phyloP scores from a whole-genome alignment of 1,140 invertebrate genomes.

The Calosoma granatense region DNA sequence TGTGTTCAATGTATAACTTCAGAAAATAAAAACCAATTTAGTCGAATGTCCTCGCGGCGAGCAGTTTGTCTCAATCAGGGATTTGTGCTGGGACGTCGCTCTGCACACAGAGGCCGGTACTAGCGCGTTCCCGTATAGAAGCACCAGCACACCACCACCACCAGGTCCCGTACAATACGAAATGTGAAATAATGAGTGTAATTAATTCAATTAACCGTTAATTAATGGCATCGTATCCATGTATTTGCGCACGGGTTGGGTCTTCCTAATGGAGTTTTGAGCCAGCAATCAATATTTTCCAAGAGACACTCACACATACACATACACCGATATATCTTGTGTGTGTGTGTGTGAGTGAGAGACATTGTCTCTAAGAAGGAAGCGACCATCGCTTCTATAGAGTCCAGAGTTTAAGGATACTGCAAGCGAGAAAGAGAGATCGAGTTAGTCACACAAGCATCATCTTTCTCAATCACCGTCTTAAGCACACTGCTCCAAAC shows the following conservation, averaged over 20 bases:
- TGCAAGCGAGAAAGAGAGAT: too few relatives aligned
- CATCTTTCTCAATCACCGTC: background rate
- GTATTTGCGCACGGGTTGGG: conserved; percentile 31
- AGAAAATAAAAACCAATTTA: conserved; percentile 30
- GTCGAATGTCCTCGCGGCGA: conserved; percentile 25
- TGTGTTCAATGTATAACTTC: background rate
- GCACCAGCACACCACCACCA: background rate
- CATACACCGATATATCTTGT: background rate
- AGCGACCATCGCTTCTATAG: too few relatives aligned
- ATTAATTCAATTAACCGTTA: conserved; percentile 42
- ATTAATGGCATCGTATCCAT: conserved; percentile 36
- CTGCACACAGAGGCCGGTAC: too few relatives aligned
- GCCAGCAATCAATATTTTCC: conserved; percentile 35
- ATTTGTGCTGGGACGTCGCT: conserved; percentile 20
- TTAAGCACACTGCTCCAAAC: too few relatives aligned
- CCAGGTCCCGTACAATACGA: conserved; percentile 24
- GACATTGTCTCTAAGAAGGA: too few relatives aligned
- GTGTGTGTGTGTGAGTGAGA: background rate
- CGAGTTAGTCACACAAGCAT: background rate
- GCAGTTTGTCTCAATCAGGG: conserved; percentile 31
- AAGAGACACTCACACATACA: background rate
- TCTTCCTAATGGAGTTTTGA: conserved; percentile 36
- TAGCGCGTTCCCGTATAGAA: background rate
- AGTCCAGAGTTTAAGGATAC: too few relatives aligned
- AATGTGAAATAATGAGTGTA: conserved; percentile 37